Evolutionary conservation across 2,113 vertebrate species (phyloP), one percentile per base, ranked within the genome.

Genomic region (Uria lomvia): DNA sequence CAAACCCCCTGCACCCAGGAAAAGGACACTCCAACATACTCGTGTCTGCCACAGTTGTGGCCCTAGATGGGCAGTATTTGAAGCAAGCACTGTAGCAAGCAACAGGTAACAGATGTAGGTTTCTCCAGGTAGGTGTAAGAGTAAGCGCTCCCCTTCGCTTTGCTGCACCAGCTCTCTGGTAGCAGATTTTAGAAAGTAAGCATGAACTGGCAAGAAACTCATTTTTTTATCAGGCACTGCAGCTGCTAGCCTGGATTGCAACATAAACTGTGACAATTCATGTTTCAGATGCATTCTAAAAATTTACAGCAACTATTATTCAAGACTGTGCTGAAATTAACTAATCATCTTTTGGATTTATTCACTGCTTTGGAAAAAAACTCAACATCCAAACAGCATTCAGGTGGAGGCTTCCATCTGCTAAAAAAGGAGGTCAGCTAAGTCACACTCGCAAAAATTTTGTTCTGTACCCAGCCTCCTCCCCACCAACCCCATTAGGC

Each of bases 401-500:
- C 42, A 67, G 19, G 23, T 9, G 4, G 6, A 58, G 53, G 17
- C 12, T 38, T 68, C 42, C 22, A 14, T 15, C 36, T 74, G 63
- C 56, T 72, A 15, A 30, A 56, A 59, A 22, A 9, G 2, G 21
- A 83, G 18, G 12, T 55, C 32, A 73, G n/a, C 11, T 23, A n/a
- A 62, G 9, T 8, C 29, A 36, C 34, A 45, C 19, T 6, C 18
- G 5, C 16, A 20, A 7, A 27, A n/a, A 4, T 14, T 47, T 17
- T 43, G 1, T 21, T 71, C 47, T 12, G 5, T 10, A 16, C 20
- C 11, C 23, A 80, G 5, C 12, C 17, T n/a, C 19, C 16, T 3
- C 22, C 17, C 50, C n/a, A 40, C 10, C 9, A 52, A 13, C 2
- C 10, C 6, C 1, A 0, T 1, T 11, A 45, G 2, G 10, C 42